Evolutionary conservation across 2,797 vertebrate genomes (phyloP), one percentile per base, ranked within the genome.

Genomic region (Pelochelys cantorii): DNA sequence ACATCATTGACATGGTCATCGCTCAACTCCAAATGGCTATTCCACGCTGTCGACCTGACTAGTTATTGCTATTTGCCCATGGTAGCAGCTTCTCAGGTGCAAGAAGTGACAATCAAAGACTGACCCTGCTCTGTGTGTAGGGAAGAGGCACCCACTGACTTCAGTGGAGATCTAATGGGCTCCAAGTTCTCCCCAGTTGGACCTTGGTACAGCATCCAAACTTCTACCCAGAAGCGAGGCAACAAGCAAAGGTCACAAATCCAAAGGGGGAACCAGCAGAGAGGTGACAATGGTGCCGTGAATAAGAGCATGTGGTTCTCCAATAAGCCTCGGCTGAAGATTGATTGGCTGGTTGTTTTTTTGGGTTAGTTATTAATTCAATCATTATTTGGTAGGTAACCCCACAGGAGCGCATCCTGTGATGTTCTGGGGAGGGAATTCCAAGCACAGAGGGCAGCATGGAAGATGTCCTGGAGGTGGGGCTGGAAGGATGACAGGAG

Each of bases 1-100:
- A 7, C 25, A 68, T 5, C 11, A 2, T 0, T 0, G 7, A 42
- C 10, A 54, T 65, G 60, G 37, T 34, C 34, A 4, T 12, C 34
- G 18, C 10, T 71, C 65, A 37, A 22, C 65, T 11, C 18, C 93
- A 85, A 92, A 65, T 2, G 87, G 37, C 52, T 85, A n/a, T 79
- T 75, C 79, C 81, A 31, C 29, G 31, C 34, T 7, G 2, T 48
- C 60, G 20, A 13, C 22, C 75, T 37, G 18, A 18, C 5, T 71
- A 37, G n/a, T 20, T 22, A 22, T 37, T 71, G 34, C n/a, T 62
- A 5, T 11, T 23, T 18, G 31, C 17, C 20, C 4, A 0, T 71
- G 68, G n/a, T 20, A 37, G 34, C 5, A 18, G n/a, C 34, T 23
- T 37, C 20, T 37, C 68, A 23, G 4, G 34, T 71, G 5, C 68